Evolutionary conservation across 92 coral and sea anemone species (phyloP).

Genomic region (Epizoanthus illoricatus): DNA sequence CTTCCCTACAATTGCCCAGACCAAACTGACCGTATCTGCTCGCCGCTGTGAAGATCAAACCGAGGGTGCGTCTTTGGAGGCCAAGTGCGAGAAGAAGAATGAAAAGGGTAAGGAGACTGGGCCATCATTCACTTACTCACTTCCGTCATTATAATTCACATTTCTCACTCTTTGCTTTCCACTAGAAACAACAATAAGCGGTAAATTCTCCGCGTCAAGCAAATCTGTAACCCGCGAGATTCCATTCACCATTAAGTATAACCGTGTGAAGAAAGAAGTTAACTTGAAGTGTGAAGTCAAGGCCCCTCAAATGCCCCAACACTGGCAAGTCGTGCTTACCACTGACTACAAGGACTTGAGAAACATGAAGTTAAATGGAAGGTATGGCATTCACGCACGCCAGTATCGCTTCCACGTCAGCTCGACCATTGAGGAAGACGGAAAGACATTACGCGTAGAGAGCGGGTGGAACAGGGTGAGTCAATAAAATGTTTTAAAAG

Average conservation of each 20-base stretch:
- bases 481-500: too few relatives aligned
- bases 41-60: neutral
- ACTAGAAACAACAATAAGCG: neutral
- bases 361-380: neutral
- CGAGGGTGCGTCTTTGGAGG: neutral
- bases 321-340: neutral
- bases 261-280: neutral
- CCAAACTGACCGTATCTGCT: slow-evolving; percentile 1
- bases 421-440: neutral
- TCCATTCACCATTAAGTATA: neutral
- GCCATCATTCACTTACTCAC: neutral
- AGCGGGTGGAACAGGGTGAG: slow-evolving; percentile 9
- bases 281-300: neutral
- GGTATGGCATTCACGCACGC: neutral
- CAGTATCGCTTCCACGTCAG: neutral
- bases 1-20: neutral
- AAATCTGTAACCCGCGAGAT: slow-evolving; percentile 1
- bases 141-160: neutral
- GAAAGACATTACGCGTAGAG: neutral
- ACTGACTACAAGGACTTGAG: neutral
- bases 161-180: neutral
- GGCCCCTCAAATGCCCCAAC: neutral
- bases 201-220: slow-evolving; percentile 12
- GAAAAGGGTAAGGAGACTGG: neutral
- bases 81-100: neutral